Conservation (phyloP, 1,140 invertebrate species). For the Tribolium madens region DNA sequence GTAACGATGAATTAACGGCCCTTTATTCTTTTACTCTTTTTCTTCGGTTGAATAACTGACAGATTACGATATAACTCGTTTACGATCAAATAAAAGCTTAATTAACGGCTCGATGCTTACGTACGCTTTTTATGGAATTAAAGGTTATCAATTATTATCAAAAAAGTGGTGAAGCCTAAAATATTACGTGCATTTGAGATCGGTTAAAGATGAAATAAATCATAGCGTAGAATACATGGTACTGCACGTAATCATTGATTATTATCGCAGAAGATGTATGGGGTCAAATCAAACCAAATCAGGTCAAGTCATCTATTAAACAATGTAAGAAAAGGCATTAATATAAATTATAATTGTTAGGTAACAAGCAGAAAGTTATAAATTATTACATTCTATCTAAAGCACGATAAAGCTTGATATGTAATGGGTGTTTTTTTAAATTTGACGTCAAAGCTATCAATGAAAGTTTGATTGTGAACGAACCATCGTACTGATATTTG, state of each 20-base stretch:
- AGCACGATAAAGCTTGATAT: too few relatives aligned
- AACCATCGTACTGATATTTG: too few relatives aligned
- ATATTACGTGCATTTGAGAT: slow-evolving; percentile 20
- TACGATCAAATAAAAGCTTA: background rate
- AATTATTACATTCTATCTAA: background rate
- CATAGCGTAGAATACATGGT: background rate
- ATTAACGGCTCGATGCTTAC: background rate
- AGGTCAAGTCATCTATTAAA: slow-evolving; percentile 28
- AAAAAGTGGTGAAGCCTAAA: slow-evolving; percentile 6
- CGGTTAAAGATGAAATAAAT: background rate
- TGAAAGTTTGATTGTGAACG: too few relatives aligned
- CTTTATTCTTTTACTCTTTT: background rate
- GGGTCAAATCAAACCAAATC: slow-evolving; percentile 28
- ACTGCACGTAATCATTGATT: slow-evolving; percentile 26
- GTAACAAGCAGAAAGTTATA: slow-evolving; percentile 14
- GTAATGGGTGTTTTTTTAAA: too few relatives aligned
- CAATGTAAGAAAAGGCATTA: slow-evolving; percentile 17
- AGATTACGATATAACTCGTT: background rate
- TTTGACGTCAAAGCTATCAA: too few relatives aligned
- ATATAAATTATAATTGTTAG: slow-evolving; percentile 7
- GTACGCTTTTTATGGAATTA: background rate
- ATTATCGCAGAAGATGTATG: slow-evolving; percentile 23
- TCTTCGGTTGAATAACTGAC: slow-evolving; percentile 2
- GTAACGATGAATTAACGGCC: slow-evolving; percentile 9
- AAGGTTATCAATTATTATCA: slow-evolving; percentile 18